These are phyloP conservation scores for Scatophagus argus DNA, from an alignment of 2,113 vertebrate species.

Conservation along the genomic window DNA sequence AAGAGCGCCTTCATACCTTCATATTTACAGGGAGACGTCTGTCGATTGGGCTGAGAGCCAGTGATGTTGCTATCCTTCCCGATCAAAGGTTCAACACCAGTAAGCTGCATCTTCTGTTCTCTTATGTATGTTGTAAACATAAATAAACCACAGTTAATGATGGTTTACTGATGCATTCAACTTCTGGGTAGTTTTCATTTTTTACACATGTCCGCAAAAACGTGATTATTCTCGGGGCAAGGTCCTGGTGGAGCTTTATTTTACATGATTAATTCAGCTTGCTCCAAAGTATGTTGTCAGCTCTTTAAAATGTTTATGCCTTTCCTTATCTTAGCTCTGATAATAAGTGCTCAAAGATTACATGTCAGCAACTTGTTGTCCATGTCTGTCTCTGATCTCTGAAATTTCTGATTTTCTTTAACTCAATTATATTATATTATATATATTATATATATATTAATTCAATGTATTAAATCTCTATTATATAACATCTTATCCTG, in stretches of 20 bases:
- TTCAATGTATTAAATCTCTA: no score
- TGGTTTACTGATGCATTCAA: neutral
- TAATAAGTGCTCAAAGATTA: neutral
- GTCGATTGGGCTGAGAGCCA: slow-evolving; percentile 85
- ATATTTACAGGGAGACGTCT: slow-evolving; percentile 82
- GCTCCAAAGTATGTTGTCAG: neutral
- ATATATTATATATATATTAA: no score
- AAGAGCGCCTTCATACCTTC: neutral
- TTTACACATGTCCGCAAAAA: neutral
- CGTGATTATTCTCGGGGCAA: neutral
- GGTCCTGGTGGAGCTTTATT: neutral
- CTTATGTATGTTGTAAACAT: neutral
- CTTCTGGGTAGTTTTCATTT: neutral
- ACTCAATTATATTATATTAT: no score
- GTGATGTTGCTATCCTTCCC: slow-evolving; percentile 52
- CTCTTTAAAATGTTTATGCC: neutral
- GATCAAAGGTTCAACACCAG: slow-evolving; percentile 52
- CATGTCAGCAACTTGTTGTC: neutral
- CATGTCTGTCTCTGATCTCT: neutral
- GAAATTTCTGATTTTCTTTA: no score
- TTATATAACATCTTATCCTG: no score
- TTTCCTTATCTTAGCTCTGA: slow-evolving; percentile 14
- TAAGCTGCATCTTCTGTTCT: slow-evolving; percentile 51
- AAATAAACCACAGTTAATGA: no score
- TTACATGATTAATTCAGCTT: no score